Conservation (phyloP, 2,888 invertebrate species). For the Alviniconcha strummeri region DNA sequence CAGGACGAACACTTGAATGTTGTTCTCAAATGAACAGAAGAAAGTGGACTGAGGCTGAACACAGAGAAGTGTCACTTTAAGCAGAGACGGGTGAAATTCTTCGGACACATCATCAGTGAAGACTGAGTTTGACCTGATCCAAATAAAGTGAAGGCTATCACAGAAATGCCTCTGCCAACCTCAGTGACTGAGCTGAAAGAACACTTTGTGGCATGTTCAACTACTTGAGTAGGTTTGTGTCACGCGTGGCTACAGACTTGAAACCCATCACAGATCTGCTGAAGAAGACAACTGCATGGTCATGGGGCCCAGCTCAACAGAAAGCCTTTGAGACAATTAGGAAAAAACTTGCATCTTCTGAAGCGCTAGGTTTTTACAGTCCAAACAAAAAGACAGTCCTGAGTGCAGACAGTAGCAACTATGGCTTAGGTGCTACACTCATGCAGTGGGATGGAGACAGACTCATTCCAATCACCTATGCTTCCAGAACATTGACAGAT, state of each 20-base stretch:
- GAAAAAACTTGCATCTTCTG: not conserved
- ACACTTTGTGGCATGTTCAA: not conserved
- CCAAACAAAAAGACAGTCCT: not conserved
- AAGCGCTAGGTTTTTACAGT: not conserved
- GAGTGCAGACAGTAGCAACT: slow-evolving; percentile 2
- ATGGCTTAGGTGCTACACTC: not conserved
- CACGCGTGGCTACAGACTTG: not conserved
- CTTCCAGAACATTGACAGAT: not conserved
- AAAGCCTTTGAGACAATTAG: not conserved
- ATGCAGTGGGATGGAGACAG: not conserved
- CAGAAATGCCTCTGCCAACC: not conserved
- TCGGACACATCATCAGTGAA: slow-evolving; percentile 19
- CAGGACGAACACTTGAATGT: no score
- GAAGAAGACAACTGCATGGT: not conserved
- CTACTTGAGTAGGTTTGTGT: not conserved
- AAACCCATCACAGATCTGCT: slow-evolving; percentile 10
- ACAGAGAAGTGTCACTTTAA: not conserved
- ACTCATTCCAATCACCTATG: slow-evolving; percentile 6
- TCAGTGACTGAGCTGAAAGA: slow-evolving; percentile 12
- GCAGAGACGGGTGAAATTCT: slow-evolving; percentile 1
- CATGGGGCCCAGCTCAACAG: slow-evolving; percentile 2
- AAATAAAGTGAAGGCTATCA: slow-evolving; percentile 1
- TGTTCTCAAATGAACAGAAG: slow-evolving; percentile 3
- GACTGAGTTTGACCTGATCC: not conserved
- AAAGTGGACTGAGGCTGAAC: slow-evolving; percentile 14